Percentiles rank a stretch among this genome's conserved stretches.
Evolutionary conservation across 2,797 vertebrate genomes (phyloP).

Genomic region (Potorous gilbertii): DNA sequence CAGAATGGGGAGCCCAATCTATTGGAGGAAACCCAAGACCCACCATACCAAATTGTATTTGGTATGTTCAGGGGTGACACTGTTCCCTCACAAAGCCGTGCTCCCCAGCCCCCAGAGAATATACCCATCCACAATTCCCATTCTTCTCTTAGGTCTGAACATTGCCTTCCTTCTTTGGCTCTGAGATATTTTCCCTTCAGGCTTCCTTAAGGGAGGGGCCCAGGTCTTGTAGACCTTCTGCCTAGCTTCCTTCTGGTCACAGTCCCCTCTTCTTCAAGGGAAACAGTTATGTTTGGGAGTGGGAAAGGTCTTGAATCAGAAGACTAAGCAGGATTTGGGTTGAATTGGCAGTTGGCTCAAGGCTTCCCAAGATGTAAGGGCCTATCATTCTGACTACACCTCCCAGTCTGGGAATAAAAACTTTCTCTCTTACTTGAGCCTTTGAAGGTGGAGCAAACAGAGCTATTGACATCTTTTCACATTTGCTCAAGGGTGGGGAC

Average conservation of each 20-base stretch:
- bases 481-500: not conserved
- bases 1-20: not conserved
- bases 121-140: not conserved
- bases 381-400: not conserved
- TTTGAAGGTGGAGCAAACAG: slow-evolving; percentile 43
- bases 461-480: not conserved
- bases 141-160: slow-evolving; percentile 21
- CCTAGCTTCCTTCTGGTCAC: not conserved
- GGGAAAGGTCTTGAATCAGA: slow-evolving; percentile 53
- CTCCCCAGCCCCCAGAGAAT: slow-evolving; percentile 27
- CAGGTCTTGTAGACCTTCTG: not conserved
- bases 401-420: not conserved
- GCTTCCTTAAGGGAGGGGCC: slow-evolving; percentile 17
- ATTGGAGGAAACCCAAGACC: not conserved
- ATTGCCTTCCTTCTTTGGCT: slow-evolving; percentile 2
- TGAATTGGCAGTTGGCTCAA: slow-evolving; percentile 14
- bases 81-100: not conserved
- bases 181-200: not conserved
- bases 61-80: not conserved
- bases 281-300: slow-evolving; percentile 46
- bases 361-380: not conserved
- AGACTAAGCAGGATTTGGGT: slow-evolving; percentile 37
- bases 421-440: slow-evolving; percentile 18
- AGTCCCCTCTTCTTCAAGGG: slow-evolving; percentile 42
- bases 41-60: slow-evolving; percentile 1